Base-by-base conservation (phyloP, 2,888 invertebrate genomes). In the Acanthopleura granulata region DNA sequence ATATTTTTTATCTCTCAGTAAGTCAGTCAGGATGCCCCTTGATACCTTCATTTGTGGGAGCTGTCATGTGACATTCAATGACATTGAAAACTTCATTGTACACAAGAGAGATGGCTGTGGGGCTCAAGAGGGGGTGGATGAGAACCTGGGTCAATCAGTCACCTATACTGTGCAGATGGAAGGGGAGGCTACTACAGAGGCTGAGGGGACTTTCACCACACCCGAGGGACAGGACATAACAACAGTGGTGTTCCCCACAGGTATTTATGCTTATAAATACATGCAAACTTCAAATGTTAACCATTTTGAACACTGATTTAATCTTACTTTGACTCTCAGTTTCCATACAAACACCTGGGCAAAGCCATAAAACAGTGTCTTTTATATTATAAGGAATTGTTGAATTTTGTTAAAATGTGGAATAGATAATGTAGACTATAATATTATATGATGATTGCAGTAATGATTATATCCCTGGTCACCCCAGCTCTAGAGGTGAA, bases 41-140 rank as follows among this genome's bases (percentile, higher is more conserved):
- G 90, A 90, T 78, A 87, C 88, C 9, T 89, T 89, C 75, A 89
- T 89, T 57, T 90, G 90, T 82, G 90, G 90, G 11, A 79, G 81
- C 0, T 90, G 90, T 75, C 83, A 85, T 75, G 78, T 80, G 9
- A 82, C 85, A 16, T 90, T 89, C 78, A 86, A 87, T 77, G 87
- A 89, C 80, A 87, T 90, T 61, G 83, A 85, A 40, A 80, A 81
- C 72, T 90, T 90, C 79, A 81, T 90, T 29, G 76, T 81, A 9
- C 90, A 90, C 82, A 90, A 90, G 74, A 85, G 86, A 75, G 81
- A 82, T 15, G 78, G 76, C 16, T 85, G 84, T 78, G 74, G 77
- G 4, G 70, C 61, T 25, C 27, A 27, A 25, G 15, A 22, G 16
- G 66, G 66, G 16, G 66, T 22, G 3, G 66, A 27, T 16, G 49